These are phyloP conservation scores for Notothenia coriiceps DNA, from an alignment of 2,113 vertebrate species.

Conservation along the genomic window DNA sequence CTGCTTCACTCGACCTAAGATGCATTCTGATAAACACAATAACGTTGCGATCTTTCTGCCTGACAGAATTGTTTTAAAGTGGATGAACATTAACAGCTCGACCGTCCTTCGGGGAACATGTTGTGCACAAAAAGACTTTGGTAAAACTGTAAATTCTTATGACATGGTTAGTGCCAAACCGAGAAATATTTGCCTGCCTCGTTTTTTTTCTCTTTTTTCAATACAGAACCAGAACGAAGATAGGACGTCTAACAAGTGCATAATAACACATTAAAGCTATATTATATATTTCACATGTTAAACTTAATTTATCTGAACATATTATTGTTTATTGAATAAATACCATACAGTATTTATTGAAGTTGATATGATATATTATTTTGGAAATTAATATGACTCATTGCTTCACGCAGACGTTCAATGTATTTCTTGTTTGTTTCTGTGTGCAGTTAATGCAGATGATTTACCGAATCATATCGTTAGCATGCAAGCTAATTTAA, in stretches of 20 bases:
- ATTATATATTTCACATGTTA: slow-evolving; percentile 49
- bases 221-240: slow-evolving; percentile 8
- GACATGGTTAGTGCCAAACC: slow-evolving; percentile 70
- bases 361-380: slow-evolving; percentile 15
- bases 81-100: slow-evolving; percentile 30
- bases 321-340: slow-evolving; percentile 42
- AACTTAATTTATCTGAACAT: slow-evolving; percentile 63
- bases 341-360: slow-evolving; percentile 67
- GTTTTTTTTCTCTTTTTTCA: slow-evolving; percentile 26
- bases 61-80: slow-evolving; percentile 27
- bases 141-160: slow-evolving; percentile 60
- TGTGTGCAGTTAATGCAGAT: slow-evolving; percentile 15
- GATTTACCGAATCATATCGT: neutral
- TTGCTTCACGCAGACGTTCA: slow-evolving; percentile 9
- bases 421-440: slow-evolving; percentile 15
- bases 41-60: slow-evolving; percentile 14
- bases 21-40: slow-evolving; percentile 32
- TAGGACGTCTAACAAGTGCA: slow-evolving; percentile 26
- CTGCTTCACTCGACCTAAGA: slow-evolving; percentile 38
- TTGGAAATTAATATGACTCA: slow-evolving; percentile 15
- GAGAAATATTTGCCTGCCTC: slow-evolving; percentile 39
- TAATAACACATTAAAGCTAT: slow-evolving; percentile 43
- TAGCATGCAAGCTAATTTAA: neutral
- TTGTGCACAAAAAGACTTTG: slow-evolving; percentile 55
- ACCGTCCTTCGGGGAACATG: slow-evolving; percentile 10